phyloP scores from a whole-genome alignment of 2,797 vertebrate genomes.

The Labroides dimidiatus region DNA sequence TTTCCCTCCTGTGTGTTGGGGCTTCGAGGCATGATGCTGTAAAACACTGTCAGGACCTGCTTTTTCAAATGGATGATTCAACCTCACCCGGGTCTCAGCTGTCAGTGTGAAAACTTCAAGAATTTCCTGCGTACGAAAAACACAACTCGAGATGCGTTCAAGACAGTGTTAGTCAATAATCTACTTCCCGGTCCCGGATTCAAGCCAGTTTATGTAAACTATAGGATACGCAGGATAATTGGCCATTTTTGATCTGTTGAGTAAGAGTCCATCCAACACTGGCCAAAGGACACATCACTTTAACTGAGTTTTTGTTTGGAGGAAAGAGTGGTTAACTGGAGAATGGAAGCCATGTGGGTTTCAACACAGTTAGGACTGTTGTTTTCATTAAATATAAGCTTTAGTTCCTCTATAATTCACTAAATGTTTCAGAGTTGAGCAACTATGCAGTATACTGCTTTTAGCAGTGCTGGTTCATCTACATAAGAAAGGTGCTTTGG shows the following conservation, averaged over 20 bases:
- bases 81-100: slow-evolving; percentile 28
- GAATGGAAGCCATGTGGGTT: slow-evolving; percentile 31
- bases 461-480: slow-evolving; percentile 7
- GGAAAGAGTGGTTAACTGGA: slow-evolving; percentile 58
- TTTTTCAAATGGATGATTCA: slow-evolving; percentile 58
- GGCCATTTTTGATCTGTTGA: slow-evolving; percentile 73
- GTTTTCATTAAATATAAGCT: slow-evolving; percentile 49
- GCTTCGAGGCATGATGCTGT: slow-evolving; percentile 36
- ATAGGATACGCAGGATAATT: slow-evolving; percentile 74
- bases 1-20: background rate
- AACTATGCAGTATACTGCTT: background rate
- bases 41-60: slow-evolving; percentile 22
- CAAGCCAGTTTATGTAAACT: slow-evolving; percentile 70
- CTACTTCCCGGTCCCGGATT: slow-evolving; percentile 47
- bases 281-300: slow-evolving; percentile 60
- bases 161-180: slow-evolving; percentile 67
- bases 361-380: slow-evolving; percentile 20
- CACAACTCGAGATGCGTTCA: slow-evolving; percentile 40
- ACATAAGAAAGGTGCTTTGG: slow-evolving; percentile 10
- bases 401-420: slow-evolving; percentile 43
- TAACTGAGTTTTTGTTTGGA: slow-evolving; percentile 37
- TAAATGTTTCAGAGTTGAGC: slow-evolving; percentile 28
- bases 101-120: slow-evolving; percentile 10
- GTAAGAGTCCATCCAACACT: slow-evolving; percentile 61
- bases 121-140: slow-evolving; percentile 31